phyloP scores from a whole-genome alignment of 2,113 vertebrate species.

The Cryptomyrus ogoouensis region DNA sequence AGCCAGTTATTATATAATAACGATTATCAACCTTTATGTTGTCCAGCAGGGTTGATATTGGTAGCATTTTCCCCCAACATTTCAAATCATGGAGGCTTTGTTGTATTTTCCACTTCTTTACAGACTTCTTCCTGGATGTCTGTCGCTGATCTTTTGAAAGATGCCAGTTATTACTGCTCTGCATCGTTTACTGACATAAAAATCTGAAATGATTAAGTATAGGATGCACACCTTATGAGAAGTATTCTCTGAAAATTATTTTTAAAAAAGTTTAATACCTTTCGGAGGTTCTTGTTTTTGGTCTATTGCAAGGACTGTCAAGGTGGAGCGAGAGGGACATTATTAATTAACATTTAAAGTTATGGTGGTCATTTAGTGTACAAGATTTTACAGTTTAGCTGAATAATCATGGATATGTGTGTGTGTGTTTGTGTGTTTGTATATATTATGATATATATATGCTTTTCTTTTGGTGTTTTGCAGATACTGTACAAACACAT shows the following conservation, averaged over 20 bases:
- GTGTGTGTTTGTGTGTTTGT: not conserved
- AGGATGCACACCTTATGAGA: not conserved
- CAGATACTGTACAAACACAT: not conserved
- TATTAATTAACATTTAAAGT: not conserved
- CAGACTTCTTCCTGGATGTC: not conserved
- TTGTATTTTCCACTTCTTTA: not conserved
- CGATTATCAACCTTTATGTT: not conserved
- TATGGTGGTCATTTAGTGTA: not conserved
- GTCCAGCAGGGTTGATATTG: not conserved
- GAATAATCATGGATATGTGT: not conserved
- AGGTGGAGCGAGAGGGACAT: not conserved
- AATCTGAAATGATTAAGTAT: not conserved
- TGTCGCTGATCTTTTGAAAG: not conserved
- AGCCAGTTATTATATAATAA: not conserved
- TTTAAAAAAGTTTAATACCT: not conserved
- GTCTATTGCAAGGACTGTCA: not conserved
- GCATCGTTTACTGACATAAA: not conserved
- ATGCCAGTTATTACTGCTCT: not conserved
- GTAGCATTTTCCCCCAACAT: not conserved
- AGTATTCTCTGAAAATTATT: not conserved
- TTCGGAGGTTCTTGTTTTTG: not conserved
- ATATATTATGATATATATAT: not conserved
- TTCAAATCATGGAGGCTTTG: not conserved
- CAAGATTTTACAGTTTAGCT: not conserved
- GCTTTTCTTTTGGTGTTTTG: not conserved